A percentile compares a stretch with the other conserved stretches of the same genome.
Conservation (phyloP, 2,888 invertebrate genomes). For the Amitus sp. region DNA sequence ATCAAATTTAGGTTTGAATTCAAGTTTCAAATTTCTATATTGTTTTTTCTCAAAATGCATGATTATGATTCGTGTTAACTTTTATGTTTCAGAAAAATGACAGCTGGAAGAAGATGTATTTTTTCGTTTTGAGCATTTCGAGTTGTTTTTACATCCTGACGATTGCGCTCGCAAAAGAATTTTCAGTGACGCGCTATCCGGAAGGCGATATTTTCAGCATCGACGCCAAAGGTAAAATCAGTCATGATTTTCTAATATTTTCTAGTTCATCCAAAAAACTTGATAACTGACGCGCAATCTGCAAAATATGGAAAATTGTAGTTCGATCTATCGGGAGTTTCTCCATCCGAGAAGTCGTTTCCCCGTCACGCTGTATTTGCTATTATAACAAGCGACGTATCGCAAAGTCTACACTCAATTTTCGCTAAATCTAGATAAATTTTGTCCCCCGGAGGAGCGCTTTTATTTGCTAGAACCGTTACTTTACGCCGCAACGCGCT, state of each 20-base stretch:
- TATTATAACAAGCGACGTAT: slow-evolving; percentile 11
- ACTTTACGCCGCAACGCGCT: no score
- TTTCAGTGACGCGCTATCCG: slow-evolving; percentile 56
- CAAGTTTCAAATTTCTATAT: not conserved
- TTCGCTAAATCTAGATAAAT: slow-evolving; percentile 5
- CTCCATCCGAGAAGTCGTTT: slow-evolving; percentile 12
- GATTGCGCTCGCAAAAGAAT: slow-evolving; percentile 47
- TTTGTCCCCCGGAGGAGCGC: not conserved
- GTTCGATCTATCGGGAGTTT: slow-evolving; percentile 10
- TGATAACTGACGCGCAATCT: not conserved
- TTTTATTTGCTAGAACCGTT: no score
- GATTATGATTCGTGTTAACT: no score
- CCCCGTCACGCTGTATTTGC: slow-evolving; percentile 7
- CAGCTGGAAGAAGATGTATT: slow-evolving; percentile 60
- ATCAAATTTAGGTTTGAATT: no score
- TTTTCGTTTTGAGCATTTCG: slow-evolving; percentile 54
- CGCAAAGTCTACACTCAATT: not conserved
- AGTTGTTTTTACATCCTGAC: slow-evolving; percentile 50
- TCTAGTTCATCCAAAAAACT: no score
- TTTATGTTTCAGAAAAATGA: no score
- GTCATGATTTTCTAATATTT: no score
- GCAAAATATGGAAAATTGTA: slow-evolving; percentile 1
- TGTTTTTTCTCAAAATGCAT: not conserved
- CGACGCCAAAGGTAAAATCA: slow-evolving; percentile 54
- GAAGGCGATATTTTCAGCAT: slow-evolving; percentile 61